Evolutionary conservation across 1,140 invertebrate species (phyloP), one percentile per base, ranked within the genome.

Genomic region (Drosophila fuyamai): DNA sequence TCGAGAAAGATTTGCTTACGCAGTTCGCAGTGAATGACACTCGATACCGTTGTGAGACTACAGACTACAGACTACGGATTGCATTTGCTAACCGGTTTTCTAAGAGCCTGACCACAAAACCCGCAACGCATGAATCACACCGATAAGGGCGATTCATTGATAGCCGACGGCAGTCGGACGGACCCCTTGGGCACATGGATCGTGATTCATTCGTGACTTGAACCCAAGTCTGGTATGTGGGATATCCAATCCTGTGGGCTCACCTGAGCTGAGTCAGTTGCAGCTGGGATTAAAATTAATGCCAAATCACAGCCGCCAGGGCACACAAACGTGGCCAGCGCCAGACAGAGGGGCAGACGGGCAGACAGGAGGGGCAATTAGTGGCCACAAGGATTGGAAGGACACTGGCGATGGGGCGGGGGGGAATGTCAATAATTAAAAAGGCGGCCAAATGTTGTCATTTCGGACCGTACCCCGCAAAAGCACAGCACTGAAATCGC

Each of bases 391-490:
- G 72, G 41, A 57, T 56, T 48, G 51, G 32, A 59, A 59, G 44
- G 43, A 60, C 57, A 75, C 43, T 47, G 47, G 41, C 36, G 44
- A 46, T 48, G 13, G 16, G 36, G 5, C 6, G 54, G 35, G 50
- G 50, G 71, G 63, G 74, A 63, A 88, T 88, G 83, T 80, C 83
- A 89, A 88, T 88, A 88, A 88, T 89, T 88, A 88, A 88, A 72
- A 88, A 88, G 83, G 70, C 83, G 84, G 72, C 79, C 84, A 88
- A 88, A 88, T 88, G 83, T 83, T 88, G 83, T 88, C 83, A 88
- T 88, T 89, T 83, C 73, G 67, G 75, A 54, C 63, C 65, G 43
- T 71, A 35, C 60, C 71, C 54, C 54, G 43, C 65, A 58, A 68
- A 70, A 40, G 50, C 67, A 56, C 32, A 14, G 51, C 67, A 70